Percentiles rank a stretch among this genome's conserved stretches.
Evolutionary conservation across 2,113 vertebrate genomes (phyloP).

Genomic region (Ascaphus truei): DNA sequence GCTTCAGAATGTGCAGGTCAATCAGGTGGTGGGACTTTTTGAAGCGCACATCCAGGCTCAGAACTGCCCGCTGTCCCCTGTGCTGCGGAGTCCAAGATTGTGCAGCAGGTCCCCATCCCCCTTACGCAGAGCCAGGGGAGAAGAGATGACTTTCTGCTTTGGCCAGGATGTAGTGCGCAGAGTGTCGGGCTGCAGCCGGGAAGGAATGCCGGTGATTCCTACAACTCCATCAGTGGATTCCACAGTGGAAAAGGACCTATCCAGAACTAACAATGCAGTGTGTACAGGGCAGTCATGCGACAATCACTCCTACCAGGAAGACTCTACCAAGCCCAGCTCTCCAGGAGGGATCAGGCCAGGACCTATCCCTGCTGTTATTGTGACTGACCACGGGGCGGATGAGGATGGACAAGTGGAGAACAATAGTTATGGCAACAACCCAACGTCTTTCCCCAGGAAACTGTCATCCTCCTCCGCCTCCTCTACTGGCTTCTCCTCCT

Average conservation of each 20-base stretch:
- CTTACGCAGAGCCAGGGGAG: constrained; percentile 9
- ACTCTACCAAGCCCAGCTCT: neutral
- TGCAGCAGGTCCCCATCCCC: constrained; percentile 51
- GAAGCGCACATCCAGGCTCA: constrained; percentile 90
- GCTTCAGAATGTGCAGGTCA: constrained; percentile 90
- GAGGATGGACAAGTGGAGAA: constrained; percentile 56
- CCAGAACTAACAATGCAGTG: neutral
- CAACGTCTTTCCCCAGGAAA: constrained; percentile 69
- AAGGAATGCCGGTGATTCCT: constrained; percentile 18
- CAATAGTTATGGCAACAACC: constrained; percentile 55
- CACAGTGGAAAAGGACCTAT: neutral
- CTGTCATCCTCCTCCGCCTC: constrained; percentile 93
- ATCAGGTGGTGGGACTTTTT: constrained; percentile 85
- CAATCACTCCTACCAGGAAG: neutral
- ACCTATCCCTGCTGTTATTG: constrained; percentile 80
- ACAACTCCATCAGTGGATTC: neutral
- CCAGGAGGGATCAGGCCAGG: constrained; percentile 16
- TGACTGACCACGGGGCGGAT: constrained; percentile 81
- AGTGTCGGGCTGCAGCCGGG: neutral
- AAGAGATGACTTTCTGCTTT: constrained; percentile 2
- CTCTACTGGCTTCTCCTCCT: constrained; percentile 94
- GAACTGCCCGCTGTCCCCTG: constrained; percentile 48
- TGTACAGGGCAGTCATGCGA: neutral
- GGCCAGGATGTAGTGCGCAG: neutral
- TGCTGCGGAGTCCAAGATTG: constrained; percentile 70